Evolutionary conservation across 2,113 vertebrate species (phyloP).

Genomic region (Lanius ludovicianus): DNA sequence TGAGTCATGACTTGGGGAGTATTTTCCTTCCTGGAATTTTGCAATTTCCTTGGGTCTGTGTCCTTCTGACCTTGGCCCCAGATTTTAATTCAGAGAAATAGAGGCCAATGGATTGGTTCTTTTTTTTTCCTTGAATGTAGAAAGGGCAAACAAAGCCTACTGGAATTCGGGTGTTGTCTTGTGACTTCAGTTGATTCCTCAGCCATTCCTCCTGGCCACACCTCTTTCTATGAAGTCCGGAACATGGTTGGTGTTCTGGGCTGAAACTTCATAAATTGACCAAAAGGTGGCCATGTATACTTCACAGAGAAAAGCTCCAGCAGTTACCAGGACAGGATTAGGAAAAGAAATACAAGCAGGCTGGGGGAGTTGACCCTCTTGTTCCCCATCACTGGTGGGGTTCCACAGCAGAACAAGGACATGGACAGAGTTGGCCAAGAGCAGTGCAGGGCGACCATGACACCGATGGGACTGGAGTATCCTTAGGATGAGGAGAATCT

Average conservation of each 20-base stretch:
- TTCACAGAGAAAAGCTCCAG: neutral
- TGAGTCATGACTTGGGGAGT: rapidly evolving
- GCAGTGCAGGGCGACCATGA: too few species aligned
- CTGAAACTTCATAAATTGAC: neutral
- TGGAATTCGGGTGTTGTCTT: neutral
- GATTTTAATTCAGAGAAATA: rapidly evolving
- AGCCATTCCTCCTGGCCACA: neutral
- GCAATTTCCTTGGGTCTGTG: rapidly evolving
- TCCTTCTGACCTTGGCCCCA: neutral
- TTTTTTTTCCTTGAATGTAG: too few species aligned
- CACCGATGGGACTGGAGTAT: neutral
- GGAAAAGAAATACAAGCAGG: neutral
- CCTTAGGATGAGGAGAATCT: neutral
- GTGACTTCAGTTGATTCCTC: too few species aligned
- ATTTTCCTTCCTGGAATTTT: neutral
- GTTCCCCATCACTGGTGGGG: neutral
- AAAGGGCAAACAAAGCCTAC: neutral
- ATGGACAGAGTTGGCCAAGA: neutral
- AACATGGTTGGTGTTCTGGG: rapidly evolving
- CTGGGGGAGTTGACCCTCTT: neutral
- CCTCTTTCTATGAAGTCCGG: neutral
- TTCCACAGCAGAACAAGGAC: neutral
- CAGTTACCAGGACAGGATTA: neutral
- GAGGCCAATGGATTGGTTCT: too few species aligned
- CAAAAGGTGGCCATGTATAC: too few species aligned